Evolutionary conservation across 2,888 invertebrate species (phyloP).

Genomic region (Galerucella pusilla): DNA sequence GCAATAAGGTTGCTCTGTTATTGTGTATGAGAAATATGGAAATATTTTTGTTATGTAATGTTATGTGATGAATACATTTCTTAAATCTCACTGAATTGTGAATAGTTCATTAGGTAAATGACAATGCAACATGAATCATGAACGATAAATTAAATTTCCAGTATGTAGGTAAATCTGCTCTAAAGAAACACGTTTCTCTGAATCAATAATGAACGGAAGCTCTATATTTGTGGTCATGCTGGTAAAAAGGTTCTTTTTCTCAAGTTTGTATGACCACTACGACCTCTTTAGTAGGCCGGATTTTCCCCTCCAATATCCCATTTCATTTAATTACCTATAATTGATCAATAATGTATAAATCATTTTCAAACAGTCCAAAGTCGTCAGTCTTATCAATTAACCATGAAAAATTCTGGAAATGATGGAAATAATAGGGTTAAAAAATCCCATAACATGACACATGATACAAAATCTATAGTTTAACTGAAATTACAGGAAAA

Average conservation of each 20-base stretch:
- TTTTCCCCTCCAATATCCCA: background rate
- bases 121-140: background rate
- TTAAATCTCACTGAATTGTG: too few species aligned
- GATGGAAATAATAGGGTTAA: too few species aligned
- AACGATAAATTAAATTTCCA: background rate
- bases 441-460: too few species aligned
- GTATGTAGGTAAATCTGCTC: slow-evolving; percentile 3
- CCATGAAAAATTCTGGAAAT: too few species aligned
- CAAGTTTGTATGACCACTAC: background rate
- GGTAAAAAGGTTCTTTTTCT: background rate
- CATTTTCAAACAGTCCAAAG: too few species aligned
- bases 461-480: too few species aligned
- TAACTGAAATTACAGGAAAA: too few species aligned
- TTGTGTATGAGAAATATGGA: too few species aligned
- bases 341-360: background rate
- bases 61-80: too few species aligned
- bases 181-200: slow-evolving; percentile 13
- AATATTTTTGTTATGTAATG: too few species aligned
- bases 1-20: background rate
- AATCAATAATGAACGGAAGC: slow-evolving; percentile 10
- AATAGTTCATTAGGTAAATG: background rate
- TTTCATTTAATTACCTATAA: background rate
- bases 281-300: background rate
- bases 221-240: slow-evolving; percentile 5
- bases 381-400: too few species aligned